Evolutionary conservation across 2,888 invertebrate species (phyloP).

Genomic region (Caenorhabditis sinica): DNA sequence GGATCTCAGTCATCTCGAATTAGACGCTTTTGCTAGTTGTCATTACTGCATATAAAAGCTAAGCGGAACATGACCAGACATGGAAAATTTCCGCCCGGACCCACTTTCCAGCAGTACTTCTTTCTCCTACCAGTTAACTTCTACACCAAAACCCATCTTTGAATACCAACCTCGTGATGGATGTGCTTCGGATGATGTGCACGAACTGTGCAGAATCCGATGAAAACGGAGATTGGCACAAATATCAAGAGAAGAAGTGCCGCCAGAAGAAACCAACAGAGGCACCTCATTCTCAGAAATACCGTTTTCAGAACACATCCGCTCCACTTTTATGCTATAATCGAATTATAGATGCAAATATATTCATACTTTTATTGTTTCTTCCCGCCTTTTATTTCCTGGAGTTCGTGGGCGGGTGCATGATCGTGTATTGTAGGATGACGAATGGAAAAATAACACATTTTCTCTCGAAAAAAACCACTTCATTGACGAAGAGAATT

Average conservation of each 20-base stretch:
- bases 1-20: no score
- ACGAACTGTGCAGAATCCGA: neutral
- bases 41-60: no score
- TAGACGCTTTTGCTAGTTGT: no score
- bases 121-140: no score
- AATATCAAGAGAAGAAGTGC: neutral
- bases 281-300: neutral
- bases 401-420: neutral
- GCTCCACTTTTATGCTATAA: neutral
- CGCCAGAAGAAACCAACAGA: neutral
- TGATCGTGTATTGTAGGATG: neutral
- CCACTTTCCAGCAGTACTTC: no score
- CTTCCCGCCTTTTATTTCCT: no score
- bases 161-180: neutral
- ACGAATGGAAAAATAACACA: neutral
- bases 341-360: conserved; percentile 15
- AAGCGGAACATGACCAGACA: no score
- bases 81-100: no score
- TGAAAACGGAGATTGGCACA: neutral
- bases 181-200: neutral
- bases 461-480: neutral
- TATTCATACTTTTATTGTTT: conserved; percentile 15
- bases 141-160: no score
- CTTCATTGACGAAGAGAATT: neutral
- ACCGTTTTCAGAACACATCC: neutral